These are phyloP conservation scores for Amphimedon queenslandica DNA, from an alignment of 37 sponge, comb jelly and placozoan species.

Conservation along the genomic window DNA sequence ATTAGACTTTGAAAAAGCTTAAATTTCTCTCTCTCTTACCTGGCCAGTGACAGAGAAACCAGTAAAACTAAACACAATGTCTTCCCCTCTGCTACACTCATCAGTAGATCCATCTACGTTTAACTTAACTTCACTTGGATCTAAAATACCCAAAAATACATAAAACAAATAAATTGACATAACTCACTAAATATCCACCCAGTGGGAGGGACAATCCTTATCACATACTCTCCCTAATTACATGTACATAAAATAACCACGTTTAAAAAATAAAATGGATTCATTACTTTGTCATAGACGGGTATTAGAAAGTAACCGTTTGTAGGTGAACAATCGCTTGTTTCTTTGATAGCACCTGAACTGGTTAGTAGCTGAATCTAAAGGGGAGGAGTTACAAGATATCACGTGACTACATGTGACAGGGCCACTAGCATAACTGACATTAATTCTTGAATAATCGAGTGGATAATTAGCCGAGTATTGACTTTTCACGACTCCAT, in stretches of 20 bases:
- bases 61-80: slow-evolving; percentile 79
- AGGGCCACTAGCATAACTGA: too few species aligned
- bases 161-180: neutral
- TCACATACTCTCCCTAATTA: slow-evolving; percentile 66
- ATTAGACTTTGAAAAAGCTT: neutral
- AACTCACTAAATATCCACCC: slow-evolving; percentile 73
- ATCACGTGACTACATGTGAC: too few species aligned
- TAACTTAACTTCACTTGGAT: slow-evolving; percentile 58
- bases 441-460: neutral
- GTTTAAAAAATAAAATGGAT: neutral
- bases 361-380: slow-evolving; percentile 69
- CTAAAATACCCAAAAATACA: slow-evolving; percentile 10
- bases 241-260: neutral
- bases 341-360: slow-evolving; percentile 53
- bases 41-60: slow-evolving; percentile 79
- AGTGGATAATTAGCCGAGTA: neutral
- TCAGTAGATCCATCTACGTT: slow-evolving; percentile 80
- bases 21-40: slow-evolving; percentile 28
- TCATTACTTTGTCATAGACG: slow-evolving; percentile 77
- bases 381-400: too few species aligned
- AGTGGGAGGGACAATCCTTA: slow-evolving; percentile 63
- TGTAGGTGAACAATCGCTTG: slow-evolving; percentile 89
- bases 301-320: slow-evolving; percentile 94
- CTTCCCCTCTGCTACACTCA: slow-evolving; percentile 72
- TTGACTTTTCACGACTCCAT: neutral